These are phyloP conservation scores for Sminthurinus aureus DNA, from an alignment of 2,888 invertebrate genomes.

Conservation along the genomic window DNA sequence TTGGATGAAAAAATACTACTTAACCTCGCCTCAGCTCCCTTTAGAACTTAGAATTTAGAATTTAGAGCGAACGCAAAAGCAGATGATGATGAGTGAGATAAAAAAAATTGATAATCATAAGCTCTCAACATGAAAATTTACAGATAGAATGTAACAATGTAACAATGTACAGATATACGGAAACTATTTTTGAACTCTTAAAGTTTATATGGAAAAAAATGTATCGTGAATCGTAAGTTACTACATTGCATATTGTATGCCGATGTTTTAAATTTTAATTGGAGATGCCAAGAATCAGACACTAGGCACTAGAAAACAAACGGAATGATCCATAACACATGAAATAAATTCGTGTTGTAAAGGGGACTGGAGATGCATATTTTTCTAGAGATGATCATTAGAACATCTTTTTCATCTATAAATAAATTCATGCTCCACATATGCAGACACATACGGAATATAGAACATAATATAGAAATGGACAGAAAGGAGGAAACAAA, in stretches of 20 bases:
- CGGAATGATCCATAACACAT: no score
- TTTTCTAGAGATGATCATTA: no score
- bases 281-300: no score
- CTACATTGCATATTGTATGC: no score
- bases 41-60: background rate
- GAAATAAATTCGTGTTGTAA: no score
- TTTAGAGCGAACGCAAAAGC: background rate
- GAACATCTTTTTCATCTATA: no score
- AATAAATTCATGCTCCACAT: no score
- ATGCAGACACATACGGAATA: background rate
- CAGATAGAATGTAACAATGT: background rate
- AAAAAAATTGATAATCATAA: background rate
- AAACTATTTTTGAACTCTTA: background rate
- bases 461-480: background rate
- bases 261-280: no score
- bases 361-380: no score
- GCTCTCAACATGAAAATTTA: background rate
- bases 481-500: background rate
- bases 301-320: no score
- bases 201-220: background rate
- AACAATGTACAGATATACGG: no score
- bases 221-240: no score
- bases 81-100: constrained; percentile 13
- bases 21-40: background rate
- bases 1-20: background rate